Percentiles rank a stretch among this genome's conserved stretches.
These are phyloP conservation scores for Nephila pilipes DNA, from an alignment of 1,140 invertebrate genomes.

Conservation along the genomic window DNA sequence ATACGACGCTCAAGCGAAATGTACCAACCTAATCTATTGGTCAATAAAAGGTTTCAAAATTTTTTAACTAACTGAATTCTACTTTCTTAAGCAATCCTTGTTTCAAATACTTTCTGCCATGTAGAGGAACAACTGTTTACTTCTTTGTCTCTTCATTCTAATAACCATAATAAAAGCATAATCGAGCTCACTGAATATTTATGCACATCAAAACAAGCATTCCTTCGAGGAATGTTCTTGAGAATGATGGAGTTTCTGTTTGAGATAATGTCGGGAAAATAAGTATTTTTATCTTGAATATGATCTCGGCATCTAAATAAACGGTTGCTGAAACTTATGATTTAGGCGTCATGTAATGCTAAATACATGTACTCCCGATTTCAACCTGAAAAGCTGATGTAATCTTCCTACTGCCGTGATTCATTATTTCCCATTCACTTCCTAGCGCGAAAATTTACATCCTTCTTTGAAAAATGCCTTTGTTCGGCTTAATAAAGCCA, in stretches of 20 bases:
- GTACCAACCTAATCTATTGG: too few relatives aligned
- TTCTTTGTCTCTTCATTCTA: too few relatives aligned
- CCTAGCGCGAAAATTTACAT: constrained; percentile 45
- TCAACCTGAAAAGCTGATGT: neutral
- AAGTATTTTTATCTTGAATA: neutral
- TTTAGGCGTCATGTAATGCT: neutral
- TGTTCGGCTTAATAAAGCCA: constrained; percentile 1
- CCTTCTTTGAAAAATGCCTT: constrained; percentile 1
- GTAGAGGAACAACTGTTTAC: too few relatives aligned
- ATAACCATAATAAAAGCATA: too few relatives aligned
- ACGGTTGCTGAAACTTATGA: neutral
- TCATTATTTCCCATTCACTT: constrained; percentile 53
- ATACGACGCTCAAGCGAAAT: too few relatives aligned
- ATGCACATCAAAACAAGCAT: too few relatives aligned
- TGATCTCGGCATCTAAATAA: neutral
- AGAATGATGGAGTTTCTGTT: neutral
- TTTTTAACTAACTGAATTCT: too few relatives aligned
- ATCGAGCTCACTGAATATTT: too few relatives aligned
- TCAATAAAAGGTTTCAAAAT: too few relatives aligned
- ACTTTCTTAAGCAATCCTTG: too few relatives aligned
- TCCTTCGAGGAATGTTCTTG: too few relatives aligned
- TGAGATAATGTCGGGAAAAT: neutral
- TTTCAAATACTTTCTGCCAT: too few relatives aligned
- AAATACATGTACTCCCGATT: neutral
- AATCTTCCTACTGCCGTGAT: constrained; percentile 27